A percentile compares a stretch with the other conserved stretches of the same genome.
Conservation (phyloP, 2,888 invertebrate species). For the Tortrix viridana region DNA sequence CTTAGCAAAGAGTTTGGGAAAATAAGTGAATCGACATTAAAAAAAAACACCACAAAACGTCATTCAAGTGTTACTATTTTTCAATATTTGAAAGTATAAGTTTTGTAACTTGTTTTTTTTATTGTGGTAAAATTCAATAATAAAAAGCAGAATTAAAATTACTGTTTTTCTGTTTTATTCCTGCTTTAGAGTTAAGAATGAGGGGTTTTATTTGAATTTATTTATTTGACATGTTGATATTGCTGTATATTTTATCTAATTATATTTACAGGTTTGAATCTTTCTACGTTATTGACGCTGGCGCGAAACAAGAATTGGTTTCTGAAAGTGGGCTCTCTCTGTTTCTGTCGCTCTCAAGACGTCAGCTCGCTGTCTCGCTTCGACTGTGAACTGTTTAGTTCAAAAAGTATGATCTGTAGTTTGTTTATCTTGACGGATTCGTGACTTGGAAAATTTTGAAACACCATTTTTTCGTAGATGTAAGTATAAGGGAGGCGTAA, state of each 20-base stretch:
- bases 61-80: too few relatives aligned
- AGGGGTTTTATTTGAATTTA: too few relatives aligned
- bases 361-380: slow-evolving; percentile 64
- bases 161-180: too few relatives aligned
- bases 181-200: too few relatives aligned
- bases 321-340: slow-evolving; percentile 60
- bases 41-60: too few relatives aligned
- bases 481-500: slow-evolving; percentile 38
- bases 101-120: too few relatives aligned
- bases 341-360: slow-evolving; percentile 74
- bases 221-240: too few relatives aligned
- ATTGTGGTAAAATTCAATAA: too few relatives aligned
- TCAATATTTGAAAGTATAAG: too few relatives aligned
- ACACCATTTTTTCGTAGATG: slow-evolving; percentile 41
- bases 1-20: too few relatives aligned
- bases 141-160: too few relatives aligned
- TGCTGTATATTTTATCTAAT: background rate
- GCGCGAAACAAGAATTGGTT: slow-evolving; percentile 52
- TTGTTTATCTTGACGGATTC: slow-evolving; percentile 48
- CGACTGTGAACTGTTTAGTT: slow-evolving; percentile 59
- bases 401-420: slow-evolving; percentile 49
- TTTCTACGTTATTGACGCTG: slow-evolving; percentile 61
- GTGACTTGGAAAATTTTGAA: slow-evolving; percentile 24
- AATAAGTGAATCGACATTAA: too few relatives aligned
- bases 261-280: slow-evolving; percentile 60